Evolutionary conservation across 1,140 invertebrate genomes (phyloP).

Genomic region (Muscidifurax raptorellus): DNA sequence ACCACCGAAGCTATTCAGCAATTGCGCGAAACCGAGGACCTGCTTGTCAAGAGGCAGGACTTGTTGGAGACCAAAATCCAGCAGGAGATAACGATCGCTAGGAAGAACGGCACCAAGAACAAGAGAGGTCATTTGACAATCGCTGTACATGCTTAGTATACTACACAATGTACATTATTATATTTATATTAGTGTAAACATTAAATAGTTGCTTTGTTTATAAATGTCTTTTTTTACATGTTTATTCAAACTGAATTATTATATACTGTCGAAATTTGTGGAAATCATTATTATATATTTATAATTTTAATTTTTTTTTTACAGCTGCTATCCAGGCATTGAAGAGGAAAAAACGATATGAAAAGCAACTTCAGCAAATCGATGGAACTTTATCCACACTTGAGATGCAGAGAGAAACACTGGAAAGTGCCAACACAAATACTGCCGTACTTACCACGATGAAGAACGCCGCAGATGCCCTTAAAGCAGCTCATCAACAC

Average conservation of each 20-base stretch:
- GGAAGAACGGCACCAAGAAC: slow-evolving; percentile 97
- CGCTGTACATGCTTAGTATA: no score
- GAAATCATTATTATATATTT: not conserved
- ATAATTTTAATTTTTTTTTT: slow-evolving; percentile 15
- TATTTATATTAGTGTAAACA: no score
- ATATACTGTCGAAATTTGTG: not conserved
- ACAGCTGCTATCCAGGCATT: slow-evolving; percentile 97
- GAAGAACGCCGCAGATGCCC: slow-evolving; percentile 95
- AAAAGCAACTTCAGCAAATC: slow-evolving; percentile 98
- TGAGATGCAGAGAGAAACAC: slow-evolving; percentile 97
- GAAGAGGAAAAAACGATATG: slow-evolving; percentile 98
- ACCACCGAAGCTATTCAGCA: slow-evolving; percentile 99
- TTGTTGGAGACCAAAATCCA: slow-evolving; percentile 98
- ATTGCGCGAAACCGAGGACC: slow-evolving; percentile 96
- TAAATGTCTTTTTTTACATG: not conserved
- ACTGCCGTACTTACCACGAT: slow-evolving; percentile 98
- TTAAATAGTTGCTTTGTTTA: no score
- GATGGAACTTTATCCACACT: slow-evolving; percentile 99
- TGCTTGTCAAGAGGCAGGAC: slow-evolving; percentile 98
- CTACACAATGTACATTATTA: not conserved
- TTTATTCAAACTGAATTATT: not conserved
- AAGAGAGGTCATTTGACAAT: slow-evolving; percentile 87
- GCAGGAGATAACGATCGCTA: slow-evolving; percentile 89
- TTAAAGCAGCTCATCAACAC: slow-evolving; percentile 97
- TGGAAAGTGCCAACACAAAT: slow-evolving; percentile 99